These are phyloP conservation scores for Marmota flaviventris DNA, from an alignment of 2,113 vertebrate genomes.

Conservation along the genomic window DNA sequence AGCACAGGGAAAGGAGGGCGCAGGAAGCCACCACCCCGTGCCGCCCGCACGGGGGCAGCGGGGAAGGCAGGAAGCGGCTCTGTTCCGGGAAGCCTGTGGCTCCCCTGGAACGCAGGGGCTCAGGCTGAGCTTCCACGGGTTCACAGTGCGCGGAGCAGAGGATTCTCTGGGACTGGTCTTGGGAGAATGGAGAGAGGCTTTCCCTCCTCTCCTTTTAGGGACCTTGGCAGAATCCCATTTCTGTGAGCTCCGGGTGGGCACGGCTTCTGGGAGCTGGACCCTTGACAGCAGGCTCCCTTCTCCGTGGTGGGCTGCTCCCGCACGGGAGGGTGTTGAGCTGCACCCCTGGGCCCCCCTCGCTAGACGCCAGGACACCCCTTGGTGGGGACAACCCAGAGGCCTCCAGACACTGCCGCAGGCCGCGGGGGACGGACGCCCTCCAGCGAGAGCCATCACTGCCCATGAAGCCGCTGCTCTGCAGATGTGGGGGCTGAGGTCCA, in stretches of 20 bases:
- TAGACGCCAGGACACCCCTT: fast-evolving
- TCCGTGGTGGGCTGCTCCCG: fast-evolving
- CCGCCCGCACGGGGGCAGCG: not conserved
- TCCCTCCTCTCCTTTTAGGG: not conserved
- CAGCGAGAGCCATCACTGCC: too few relatives aligned
- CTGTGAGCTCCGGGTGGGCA: not conserved
- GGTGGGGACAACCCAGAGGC: not conserved
- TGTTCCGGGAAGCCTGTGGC: not conserved
- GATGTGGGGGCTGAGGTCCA: not conserved
- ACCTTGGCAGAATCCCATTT: not conserved
- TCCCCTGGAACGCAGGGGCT: not conserved
- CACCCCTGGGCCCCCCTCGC: fast-evolving
- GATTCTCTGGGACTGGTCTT: not conserved
- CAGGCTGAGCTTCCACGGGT: not conserved
- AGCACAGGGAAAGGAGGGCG: not conserved
- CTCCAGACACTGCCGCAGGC: not conserved
- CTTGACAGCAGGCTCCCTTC: fast-evolving
- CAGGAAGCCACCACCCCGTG: not conserved
- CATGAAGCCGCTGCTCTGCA: not conserved
- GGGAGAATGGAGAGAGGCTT: not conserved
- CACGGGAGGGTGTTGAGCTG: not conserved
- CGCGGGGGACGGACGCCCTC: not conserved
- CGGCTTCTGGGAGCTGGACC: not conserved
- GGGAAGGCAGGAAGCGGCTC: not conserved
- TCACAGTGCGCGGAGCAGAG: fast-evolving